Evolutionary conservation across 1,140 invertebrate genomes (phyloP).

Genomic region (Neodiprion lecontei): DNA sequence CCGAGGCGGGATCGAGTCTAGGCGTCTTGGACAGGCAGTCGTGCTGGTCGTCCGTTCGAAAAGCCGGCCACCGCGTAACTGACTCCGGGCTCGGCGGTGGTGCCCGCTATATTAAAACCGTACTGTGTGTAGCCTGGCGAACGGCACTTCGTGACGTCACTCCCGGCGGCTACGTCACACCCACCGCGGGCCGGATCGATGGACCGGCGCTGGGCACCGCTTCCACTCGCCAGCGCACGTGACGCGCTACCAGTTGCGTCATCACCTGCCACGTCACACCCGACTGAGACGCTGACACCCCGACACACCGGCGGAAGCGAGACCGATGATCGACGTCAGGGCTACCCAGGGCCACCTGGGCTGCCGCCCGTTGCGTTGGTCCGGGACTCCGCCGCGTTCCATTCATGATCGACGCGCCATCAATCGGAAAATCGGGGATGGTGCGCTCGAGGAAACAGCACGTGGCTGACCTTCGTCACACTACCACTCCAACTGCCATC

Average conservation of each 20-base stretch:
- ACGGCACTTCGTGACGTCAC: conserved; percentile 42
- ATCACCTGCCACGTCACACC: conserved; percentile 32
- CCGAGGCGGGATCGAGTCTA: conserved; percentile 20
- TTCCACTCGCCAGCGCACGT: conserved; percentile 45
- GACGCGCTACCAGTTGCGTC: conserved; percentile 51
- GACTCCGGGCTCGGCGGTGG: conserved; percentile 56
- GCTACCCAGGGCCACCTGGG: neutral
- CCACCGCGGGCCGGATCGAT: conserved; percentile 47
- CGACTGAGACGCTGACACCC: neutral
- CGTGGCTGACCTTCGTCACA: no score
- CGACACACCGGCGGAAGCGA: conserved; percentile 21
- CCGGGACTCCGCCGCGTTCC: no score
- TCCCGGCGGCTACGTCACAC: conserved; percentile 40
- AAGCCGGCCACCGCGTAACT: conserved; percentile 60
- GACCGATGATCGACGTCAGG: neutral
- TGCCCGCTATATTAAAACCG: conserved; percentile 61
- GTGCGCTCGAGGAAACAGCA: no score
- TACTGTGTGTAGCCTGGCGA: conserved; percentile 55
- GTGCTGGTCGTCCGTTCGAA: conserved; percentile 39
- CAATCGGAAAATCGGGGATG: no score
- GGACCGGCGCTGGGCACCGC: conserved; percentile 38
- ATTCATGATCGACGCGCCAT: no score
- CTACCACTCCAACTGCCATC: no score
- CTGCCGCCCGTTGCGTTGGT: neutral
- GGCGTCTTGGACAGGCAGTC: conserved; percentile 10